Base-by-base conservation (phyloP, 2,113 vertebrate species). In the Perca schrenkii region DNA sequence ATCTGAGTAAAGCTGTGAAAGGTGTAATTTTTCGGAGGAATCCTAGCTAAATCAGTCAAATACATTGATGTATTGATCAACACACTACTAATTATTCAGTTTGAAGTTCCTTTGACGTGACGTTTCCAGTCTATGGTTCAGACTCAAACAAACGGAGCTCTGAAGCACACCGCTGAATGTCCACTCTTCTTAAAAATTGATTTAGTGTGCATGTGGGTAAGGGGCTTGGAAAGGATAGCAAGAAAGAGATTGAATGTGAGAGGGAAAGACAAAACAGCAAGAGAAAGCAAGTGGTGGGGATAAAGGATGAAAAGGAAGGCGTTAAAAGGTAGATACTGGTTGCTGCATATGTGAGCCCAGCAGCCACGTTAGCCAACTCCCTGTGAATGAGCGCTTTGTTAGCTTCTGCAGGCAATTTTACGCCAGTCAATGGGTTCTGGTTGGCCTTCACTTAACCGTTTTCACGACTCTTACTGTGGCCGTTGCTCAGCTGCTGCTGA, bases 311-410 rank as follows among this genome's bases (percentile, higher is more conserved):
- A 70, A 75, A 52, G 19, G 14, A 74, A 57, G 28, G 28, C 25
- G 22, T 64, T 34, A 43, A 57, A 75, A 62, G 47, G 16, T 56
- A 77, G 69, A 68, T 61, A 61, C 31, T 2, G 22, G 80, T 63
- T 8, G 13, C 46, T n/a, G 17, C 40, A 31, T 78, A 25, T 67
- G 49, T 11, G 4, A 64, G 12, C 53, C 57, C 28, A 46, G 53
- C 58, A 58, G 36, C 83, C 69, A 78, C 47, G 13, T 68, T n/a
- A 19, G 74, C 72, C 83, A 87, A 58, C 62, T 63, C 6, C 6
- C 63, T 70, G 61, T 88, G 86, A 93, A 92, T 80, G 69, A 84
- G 57, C 3, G 2, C 90, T 83, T 79, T 91, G 89, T 90, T 75
- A 56, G 12, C 28, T 25, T 63, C 81, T 76, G 50, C 49, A 77